Evolutionary conservation across 2,888 invertebrate genomes (phyloP).

Genomic region (Meliscaeva auricollis): DNA sequence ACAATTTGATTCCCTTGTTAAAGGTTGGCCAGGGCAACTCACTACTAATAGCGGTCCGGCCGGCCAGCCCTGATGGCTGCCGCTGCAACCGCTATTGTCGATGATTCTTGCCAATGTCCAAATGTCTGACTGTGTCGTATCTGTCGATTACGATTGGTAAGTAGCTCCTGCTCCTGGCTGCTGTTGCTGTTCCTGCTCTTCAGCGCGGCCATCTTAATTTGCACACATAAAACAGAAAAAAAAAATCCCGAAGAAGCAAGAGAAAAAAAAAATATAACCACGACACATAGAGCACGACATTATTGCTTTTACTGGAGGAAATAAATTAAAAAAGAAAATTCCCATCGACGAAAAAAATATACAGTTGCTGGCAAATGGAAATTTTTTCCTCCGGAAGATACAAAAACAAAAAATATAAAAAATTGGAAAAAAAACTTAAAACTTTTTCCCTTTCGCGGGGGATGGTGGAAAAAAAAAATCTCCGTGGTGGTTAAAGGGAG

Average conservation of each 20-base stretch:
- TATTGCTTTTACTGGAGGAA: constrained; percentile 73
- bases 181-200: constrained; percentile 28
- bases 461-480: constrained; percentile 48
- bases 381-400: constrained; percentile 72
- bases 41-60: neutral
- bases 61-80: constrained; percentile 19
- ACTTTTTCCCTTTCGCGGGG: constrained; percentile 65
- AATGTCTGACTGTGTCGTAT: constrained; percentile 70
- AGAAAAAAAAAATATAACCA: constrained; percentile 54
- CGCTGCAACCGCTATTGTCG: neutral
- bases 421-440: constrained; percentile 49
- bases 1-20: constrained; percentile 65
- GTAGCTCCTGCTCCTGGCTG: constrained; percentile 48
- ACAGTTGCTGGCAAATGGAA: constrained; percentile 74
- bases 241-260: constrained; percentile 2
- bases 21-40: constrained; percentile 48
- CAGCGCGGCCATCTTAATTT: constrained; percentile 74
- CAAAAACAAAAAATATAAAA: constrained; percentile 42
- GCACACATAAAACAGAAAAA: constrained; percentile 65
- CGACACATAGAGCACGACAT: constrained; percentile 75
- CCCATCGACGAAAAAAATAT: constrained; percentile 63
- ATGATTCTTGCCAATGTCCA: constrained; percentile 55
- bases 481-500: constrained; percentile 37
- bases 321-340: constrained; percentile 76
- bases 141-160: constrained; percentile 76